Percentiles rank a stretch among this genome's conserved stretches.
Evolutionary conservation across 23 tunicate genomes (phyloP).

Genomic region (Botrylloides violaceus): DNA sequence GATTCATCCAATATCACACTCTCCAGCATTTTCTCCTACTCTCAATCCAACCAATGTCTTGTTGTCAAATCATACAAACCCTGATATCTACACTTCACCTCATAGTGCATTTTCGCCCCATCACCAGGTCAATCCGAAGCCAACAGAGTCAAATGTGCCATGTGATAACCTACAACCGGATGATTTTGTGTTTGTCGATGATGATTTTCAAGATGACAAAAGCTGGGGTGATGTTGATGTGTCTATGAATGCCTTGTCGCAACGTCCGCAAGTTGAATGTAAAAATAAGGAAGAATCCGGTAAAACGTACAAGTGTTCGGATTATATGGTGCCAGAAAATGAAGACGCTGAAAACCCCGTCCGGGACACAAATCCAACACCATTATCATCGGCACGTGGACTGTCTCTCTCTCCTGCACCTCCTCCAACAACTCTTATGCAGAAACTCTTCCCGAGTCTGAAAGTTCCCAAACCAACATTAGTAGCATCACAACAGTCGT

Average conservation of each 20-base stretch:
- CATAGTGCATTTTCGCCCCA: conserved; percentile 20
- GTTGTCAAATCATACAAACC: background rate
- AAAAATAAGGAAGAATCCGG: background rate
- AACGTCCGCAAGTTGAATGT: background rate
- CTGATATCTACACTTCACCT: conserved; percentile 2
- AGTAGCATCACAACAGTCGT: background rate
- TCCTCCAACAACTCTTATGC: conserved; percentile 69
- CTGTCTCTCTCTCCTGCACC: conserved; percentile 33
- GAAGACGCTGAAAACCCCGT: conserved; percentile 29
- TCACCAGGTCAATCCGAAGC: background rate
- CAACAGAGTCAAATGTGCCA: background rate
- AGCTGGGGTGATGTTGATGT: conserved; percentile 16
- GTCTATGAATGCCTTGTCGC: background rate
- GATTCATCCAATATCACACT: conserved; percentile 25
- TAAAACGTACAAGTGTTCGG: background rate
- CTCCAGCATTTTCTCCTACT: conserved; percentile 18
- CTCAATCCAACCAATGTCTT: background rate
- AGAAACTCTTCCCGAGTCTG: conserved; percentile 67
- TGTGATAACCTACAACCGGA: background rate
- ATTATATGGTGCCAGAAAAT: conserved; percentile 26
- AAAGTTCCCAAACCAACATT: conserved; percentile 8
- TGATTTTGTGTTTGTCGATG: background rate
- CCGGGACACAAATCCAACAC: conserved; percentile 6
- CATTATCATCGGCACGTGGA: background rate
- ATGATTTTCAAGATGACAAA: conserved; percentile 21